Conservation (phyloP, 1,140 invertebrate genomes). For the Hestina assimilis region DNA sequence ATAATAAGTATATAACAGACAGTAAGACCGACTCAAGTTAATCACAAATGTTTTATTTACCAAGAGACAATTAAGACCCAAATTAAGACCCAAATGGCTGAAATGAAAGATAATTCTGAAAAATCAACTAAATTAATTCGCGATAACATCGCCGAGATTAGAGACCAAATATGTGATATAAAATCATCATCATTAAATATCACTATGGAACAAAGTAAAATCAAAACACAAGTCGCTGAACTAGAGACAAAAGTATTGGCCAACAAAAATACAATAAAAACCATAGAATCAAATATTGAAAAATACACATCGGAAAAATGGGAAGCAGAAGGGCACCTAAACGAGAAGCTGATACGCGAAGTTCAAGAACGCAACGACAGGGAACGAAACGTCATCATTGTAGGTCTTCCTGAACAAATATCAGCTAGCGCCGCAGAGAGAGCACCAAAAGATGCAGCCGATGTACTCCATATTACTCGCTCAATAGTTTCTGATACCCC, state of each 20-base stretch:
- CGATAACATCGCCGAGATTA: not conserved
- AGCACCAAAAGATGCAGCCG: not conserved
- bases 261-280: not conserved
- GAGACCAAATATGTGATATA: not conserved
- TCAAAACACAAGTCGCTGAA: not conserved
- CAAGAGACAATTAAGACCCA: too few relatives aligned
- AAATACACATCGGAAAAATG: not conserved
- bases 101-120: slow-evolving; percentile 2
- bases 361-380: slow-evolving; percentile 6
- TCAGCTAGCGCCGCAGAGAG: not conserved
- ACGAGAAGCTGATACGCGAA: slow-evolving; percentile 5
- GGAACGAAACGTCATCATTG: slow-evolving; percentile 10
- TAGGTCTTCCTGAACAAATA: not conserved
- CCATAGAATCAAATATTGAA: slow-evolving; percentile 1
- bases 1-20: too few relatives aligned
- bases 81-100: not conserved
- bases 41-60: too few relatives aligned
- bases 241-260: not conserved
- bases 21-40: too few relatives aligned
- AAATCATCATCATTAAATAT: not conserved
- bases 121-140: not conserved
- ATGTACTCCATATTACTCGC: not conserved
- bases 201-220: not conserved
- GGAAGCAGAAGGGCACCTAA: not conserved
- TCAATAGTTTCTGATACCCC: not conserved